A percentile compares a stretch with the other conserved stretches of the same genome.
These are phyloP conservation scores for Dolichotis patagonum DNA, from an alignment of 2,113 vertebrate species.

Conservation along the genomic window DNA sequence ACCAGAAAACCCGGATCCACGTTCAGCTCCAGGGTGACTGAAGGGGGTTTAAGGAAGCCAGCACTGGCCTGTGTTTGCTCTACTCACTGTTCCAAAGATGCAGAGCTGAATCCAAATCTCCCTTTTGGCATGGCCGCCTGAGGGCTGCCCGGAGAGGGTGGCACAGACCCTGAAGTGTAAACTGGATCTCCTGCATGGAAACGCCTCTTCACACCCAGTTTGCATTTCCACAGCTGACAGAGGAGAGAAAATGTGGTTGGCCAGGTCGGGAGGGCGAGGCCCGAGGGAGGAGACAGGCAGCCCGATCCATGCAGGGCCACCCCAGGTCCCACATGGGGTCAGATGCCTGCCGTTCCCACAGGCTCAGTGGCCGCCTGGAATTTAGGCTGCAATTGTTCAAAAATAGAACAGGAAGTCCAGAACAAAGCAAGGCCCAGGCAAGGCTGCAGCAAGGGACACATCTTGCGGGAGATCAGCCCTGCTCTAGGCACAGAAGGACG, in stretches of 20 bases:
- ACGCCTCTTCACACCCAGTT: neutral
- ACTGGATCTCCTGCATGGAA: neutral
- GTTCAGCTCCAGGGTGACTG: neutral
- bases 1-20: neutral
- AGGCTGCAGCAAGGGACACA: neutral
- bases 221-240: neutral
- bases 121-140: neutral
- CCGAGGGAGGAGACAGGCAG: neutral
- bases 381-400: constrained; percentile 3
- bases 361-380: constrained; percentile 27
- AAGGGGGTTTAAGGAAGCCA: neutral
- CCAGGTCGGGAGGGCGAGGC: neutral
- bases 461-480: neutral
- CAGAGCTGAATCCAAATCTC: neutral
- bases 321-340: constrained; percentile 30
- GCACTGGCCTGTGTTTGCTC: neutral
- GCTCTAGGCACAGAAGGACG: neutral
- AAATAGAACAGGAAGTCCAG: constrained; percentile 69
- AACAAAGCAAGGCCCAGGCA: constrained; percentile 42
- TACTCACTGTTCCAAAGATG: constrained; percentile 5
- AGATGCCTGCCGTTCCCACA: neutral
- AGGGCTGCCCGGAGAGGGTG: neutral
- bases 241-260: neutral
- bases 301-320: neutral
- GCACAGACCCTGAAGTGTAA: neutral